Evolutionary conservation across 2,888 invertebrate species (phyloP).

Genomic region (Bombyx huttoni): DNA sequence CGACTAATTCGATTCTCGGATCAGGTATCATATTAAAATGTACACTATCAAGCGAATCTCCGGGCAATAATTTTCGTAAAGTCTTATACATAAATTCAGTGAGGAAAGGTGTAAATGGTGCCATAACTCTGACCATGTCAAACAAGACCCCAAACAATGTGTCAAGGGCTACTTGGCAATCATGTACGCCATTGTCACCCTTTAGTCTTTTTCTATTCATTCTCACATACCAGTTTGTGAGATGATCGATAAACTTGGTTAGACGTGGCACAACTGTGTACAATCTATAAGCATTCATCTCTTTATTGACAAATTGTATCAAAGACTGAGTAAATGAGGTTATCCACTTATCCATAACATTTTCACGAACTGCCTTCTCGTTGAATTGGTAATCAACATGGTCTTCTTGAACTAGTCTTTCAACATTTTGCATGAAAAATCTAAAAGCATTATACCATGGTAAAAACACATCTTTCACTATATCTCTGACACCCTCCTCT

Average conservation of each 20-base stretch:
- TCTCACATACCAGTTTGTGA: slow-evolving; percentile 99
- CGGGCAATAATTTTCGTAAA: slow-evolving; percentile 76
- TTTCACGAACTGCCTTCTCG: slow-evolving; percentile 68
- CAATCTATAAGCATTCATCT: slow-evolving; percentile 95
- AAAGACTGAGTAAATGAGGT: slow-evolving; percentile 96
- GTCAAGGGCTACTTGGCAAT: slow-evolving; percentile 87
- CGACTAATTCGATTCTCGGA: slow-evolving; percentile 79
- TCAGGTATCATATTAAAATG: slow-evolving; percentile 94
- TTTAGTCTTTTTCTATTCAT: slow-evolving; percentile 96
- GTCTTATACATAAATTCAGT: slow-evolving; percentile 96
- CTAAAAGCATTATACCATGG: slow-evolving; percentile 97
- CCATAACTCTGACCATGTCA: slow-evolving; percentile 93
- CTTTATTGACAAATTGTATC: slow-evolving; percentile 87
- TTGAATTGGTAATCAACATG: slow-evolving; percentile 69
- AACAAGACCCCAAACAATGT: slow-evolving; percentile 91
- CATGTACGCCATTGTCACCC: slow-evolving; percentile 86
- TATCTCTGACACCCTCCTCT: slow-evolving; percentile 96
- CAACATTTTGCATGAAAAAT: slow-evolving; percentile 94
- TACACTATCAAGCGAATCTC: slow-evolving; percentile 79
- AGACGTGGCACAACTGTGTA: slow-evolving; percentile 96
- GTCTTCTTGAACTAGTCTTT: slow-evolving; percentile 81
- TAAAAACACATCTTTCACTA: slow-evolving; percentile 96
- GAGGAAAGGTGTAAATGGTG: slow-evolving; percentile 97
- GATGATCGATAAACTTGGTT: slow-evolving; percentile 95
- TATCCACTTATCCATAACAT: slow-evolving; percentile 98